Evolutionary conservation across 2,113 vertebrate genomes (phyloP).

Genomic region (Pristiophorus japonicus): DNA sequence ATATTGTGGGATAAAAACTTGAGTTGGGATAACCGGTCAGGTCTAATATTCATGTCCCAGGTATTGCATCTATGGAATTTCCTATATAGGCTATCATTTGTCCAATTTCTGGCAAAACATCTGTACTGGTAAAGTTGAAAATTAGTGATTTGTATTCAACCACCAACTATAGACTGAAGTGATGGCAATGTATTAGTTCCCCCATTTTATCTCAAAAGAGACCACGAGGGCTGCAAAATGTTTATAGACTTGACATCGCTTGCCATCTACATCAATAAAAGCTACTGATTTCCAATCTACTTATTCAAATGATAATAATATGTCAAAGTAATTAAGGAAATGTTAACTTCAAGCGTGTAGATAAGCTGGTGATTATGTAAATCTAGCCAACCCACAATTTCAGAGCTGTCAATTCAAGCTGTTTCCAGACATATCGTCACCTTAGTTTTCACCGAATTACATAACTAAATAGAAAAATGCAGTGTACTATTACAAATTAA

Average conservation of each 20-base stretch:
- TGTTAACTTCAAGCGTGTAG: neutral
- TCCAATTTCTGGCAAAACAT: neutral
- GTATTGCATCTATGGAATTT: neutral
- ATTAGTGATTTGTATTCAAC: neutral
- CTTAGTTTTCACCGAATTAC: neutral
- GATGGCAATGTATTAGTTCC: neutral
- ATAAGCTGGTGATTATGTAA: conserved; percentile 1
- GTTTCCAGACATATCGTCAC: neutral
- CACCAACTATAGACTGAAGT: neutral
- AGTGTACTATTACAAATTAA: neutral
- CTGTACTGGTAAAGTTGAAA: neutral
- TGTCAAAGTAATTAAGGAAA: neutral
- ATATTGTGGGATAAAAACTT: neutral
- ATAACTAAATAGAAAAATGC: neutral
- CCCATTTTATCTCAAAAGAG: neutral
- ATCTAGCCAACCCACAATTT: neutral
- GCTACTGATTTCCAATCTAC: neutral
- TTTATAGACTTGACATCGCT: neutral
- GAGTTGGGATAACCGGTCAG: neutral
- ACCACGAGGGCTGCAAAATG: neutral
- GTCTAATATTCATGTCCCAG: neutral
- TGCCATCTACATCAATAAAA: neutral
- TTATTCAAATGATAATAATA: neutral
- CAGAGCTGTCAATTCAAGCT: neutral
- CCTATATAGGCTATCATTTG: neutral